phyloP scores from a whole-genome alignment of 1,140 invertebrate genomes.

The Belonocnema kinseyi region DNA sequence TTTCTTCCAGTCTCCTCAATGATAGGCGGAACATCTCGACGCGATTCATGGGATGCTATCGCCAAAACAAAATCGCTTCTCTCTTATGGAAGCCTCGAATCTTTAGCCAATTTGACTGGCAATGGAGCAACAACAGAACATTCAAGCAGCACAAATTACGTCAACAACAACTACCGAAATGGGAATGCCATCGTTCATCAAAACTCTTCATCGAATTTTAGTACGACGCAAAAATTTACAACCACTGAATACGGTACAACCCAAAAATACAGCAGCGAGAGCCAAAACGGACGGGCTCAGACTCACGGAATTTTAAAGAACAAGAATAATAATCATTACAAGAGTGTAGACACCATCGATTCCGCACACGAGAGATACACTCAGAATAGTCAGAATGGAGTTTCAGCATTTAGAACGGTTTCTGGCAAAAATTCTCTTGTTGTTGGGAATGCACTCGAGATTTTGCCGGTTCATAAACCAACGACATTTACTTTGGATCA shows the following conservation, averaged over 20 bases:
- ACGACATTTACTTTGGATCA: slow-evolving; percentile 80
- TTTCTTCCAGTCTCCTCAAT: slow-evolving; percentile 79
- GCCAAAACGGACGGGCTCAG: slow-evolving; percentile 51
- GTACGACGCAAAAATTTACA: slow-evolving; percentile 58
- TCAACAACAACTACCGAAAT: slow-evolving; percentile 60
- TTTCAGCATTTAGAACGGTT: slow-evolving; percentile 9
- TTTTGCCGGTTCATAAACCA: slow-evolving; percentile 79
- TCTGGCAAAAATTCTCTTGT: slow-evolving; percentile 63
- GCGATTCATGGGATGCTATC: slow-evolving; percentile 88
- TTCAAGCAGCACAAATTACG: slow-evolving; percentile 53
- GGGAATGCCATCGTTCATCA: slow-evolving; percentile 49
- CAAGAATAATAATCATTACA: slow-evolving; percentile 71
- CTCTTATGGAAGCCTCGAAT: slow-evolving; percentile 81
- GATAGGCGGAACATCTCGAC: slow-evolving; percentile 78
- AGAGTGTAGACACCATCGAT: slow-evolving; percentile 74
- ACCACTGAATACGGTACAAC: slow-evolving; percentile 60
- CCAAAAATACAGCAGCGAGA: slow-evolving; percentile 57
- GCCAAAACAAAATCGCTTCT: slow-evolving; percentile 86
- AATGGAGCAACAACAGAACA: slow-evolving; percentile 41
- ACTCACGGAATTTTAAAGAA: slow-evolving; percentile 72
- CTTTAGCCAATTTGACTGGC: slow-evolving; percentile 81
- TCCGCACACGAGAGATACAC: slow-evolving; percentile 75
- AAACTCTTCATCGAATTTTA: slow-evolving; percentile 54
- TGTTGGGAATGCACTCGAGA: slow-evolving; percentile 81
- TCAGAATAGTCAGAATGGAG: slow-evolving; percentile 46